A percentile compares a stretch with the other conserved stretches of the same genome.
Conservation (phyloP, 2,113 vertebrate species). For the Heterotis niloticus region DNA sequence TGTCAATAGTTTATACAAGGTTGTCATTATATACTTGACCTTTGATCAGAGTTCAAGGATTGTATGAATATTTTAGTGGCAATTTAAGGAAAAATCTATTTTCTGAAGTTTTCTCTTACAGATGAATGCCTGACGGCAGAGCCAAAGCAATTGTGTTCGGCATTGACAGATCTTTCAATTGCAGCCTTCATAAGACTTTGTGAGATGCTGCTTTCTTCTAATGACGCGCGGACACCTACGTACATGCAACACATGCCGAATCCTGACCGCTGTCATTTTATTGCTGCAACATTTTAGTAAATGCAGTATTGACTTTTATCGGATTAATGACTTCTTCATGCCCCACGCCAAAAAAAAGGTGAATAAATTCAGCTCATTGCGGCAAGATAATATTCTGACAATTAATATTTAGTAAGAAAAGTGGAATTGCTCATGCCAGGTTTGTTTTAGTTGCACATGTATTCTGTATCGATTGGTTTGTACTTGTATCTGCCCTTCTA, state of each 20-base stretch:
- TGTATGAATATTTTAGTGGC: constrained; percentile 18
- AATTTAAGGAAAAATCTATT: not conserved
- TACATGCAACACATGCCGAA: no score
- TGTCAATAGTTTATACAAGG: not conserved
- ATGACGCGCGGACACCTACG: not conserved
- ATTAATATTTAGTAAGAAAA: no score
- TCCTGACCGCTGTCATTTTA: not conserved
- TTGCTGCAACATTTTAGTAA: not conserved
- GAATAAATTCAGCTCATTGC: no score
- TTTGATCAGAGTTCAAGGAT: constrained; percentile 14
- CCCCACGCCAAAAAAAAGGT: no score
- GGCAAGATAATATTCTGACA: no score
- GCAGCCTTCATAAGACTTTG: not conserved
- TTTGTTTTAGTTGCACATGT: no score
- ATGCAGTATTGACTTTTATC: not conserved
- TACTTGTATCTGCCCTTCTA: no score
- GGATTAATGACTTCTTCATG: no score
- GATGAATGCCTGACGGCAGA: not conserved
- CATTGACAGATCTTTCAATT: not conserved
- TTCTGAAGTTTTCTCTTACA: not conserved
- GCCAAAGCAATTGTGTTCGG: not conserved
- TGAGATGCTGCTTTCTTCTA: not conserved
- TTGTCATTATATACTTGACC: not conserved
- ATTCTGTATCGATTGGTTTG: no score
- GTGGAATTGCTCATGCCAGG: no score